Evolutionary conservation across 1,140 invertebrate species (phyloP), one percentile per base, ranked within the genome.

Genomic region (Calephelis nemesis): DNA sequence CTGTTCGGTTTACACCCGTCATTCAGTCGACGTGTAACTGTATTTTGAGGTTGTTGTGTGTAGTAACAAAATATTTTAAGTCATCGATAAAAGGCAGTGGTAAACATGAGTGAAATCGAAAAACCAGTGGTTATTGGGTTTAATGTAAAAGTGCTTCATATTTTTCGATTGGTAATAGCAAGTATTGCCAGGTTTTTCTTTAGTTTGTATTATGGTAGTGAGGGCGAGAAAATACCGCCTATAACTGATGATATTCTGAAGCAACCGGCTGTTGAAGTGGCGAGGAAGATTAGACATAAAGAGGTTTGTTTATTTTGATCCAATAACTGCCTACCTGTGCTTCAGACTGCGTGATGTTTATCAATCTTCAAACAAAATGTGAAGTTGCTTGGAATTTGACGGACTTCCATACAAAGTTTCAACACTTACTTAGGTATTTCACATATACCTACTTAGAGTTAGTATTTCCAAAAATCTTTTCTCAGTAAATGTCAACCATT

Each of bases 211-310:
- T 93, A 96, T 77, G 92, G 92, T 30, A 92, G 90, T 7, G 92
- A 93, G 52, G 93, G 93, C 0, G 86, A 94, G 75, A 90, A 87
- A 63, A 93, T 97, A 77, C 95, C 96, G 0, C 93, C 95, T 1
- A 96, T 97, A 67, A 94, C 93, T 49, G 94, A 97, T 91, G 91
- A 95, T 13, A 93, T 96, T 9, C 88, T 97, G 30, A 88, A 97
- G 68, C 93, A 96, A 75, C 95, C 95, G 63, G 96, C 96, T 7
- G 93, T 94, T 39, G 91, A 93, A 63, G 85, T 97, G 62, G 96
- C 96, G 0, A 88, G 91, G 15, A 96, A 96, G 92, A 97, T 98
- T 64, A 92, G 96, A 72, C 94, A 93, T 45, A 94, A 94, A 92
- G 94, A 97, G 93, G 96, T 97, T 88, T 87, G 83, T 85, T 40